Base-by-base conservation (phyloP, 2,797 vertebrate genomes). In the Epinephelus coioides region DNA sequence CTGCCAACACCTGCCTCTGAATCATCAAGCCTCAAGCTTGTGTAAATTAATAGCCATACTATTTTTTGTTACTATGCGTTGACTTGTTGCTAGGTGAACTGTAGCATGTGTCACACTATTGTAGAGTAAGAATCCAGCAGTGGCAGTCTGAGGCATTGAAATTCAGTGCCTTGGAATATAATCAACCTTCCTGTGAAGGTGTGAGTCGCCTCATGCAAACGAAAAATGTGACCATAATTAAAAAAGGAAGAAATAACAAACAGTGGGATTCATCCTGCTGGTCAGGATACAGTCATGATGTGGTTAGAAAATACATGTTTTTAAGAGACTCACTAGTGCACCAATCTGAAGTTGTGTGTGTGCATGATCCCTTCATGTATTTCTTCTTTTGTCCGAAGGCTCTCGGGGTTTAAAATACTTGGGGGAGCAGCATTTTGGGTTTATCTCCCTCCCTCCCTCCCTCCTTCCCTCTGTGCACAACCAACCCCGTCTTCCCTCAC, bases 351-450 rank as follows among this genome's bases (percentile, higher is more conserved):
- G 43, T 15, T 77, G 63, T 57, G 60, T 23, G 68, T 47, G 66
- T 27, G 40, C 8, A 1, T 38, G 13, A 55, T 78, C 75, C 57
- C 54, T 78, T 46, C 49, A 40, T 61, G 30, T 12, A 60, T 81
- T 69, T 57, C 43, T 66, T 67, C 47, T 44, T 87, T 82, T 84
- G 82, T 85, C 69, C 10, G 43, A 49, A 79, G 25, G 30, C 74
- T 75, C 51, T 79, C 66, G 53, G 68, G 76, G 40, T 82, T 76
- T 80, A 43, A 85, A 86, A 86, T 79, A 83, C 80, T 89, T 76
- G 56, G 38, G 34, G 77, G 55, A 85, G 83, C 79, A 73, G 65
- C 76, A 72, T 91, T 89, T 89, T 75, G 54, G 73, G 73, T 86
- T 85, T 63, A 73, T 77, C 56, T 78, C 71, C 73, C 34, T 34